Evolutionary conservation across 2,113 vertebrate genomes (phyloP), one percentile per base, ranked within the genome.

Genomic region (Clarias macrocephalus): DNA sequence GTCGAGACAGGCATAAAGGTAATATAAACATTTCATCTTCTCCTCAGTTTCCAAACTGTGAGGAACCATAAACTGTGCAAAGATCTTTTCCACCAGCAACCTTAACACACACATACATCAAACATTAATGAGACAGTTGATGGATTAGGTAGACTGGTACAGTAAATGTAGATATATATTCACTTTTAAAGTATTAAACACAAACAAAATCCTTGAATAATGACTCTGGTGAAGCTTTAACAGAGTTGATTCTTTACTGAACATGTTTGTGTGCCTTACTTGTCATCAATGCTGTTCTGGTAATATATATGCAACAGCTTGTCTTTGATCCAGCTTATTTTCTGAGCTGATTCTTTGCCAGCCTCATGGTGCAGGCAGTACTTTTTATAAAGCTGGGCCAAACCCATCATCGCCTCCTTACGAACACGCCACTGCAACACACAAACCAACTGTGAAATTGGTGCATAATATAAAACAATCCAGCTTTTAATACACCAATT

Each of bases 281-380:
- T 99, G 97, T 99, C 98, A 91, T 99, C 98, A 21, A 99, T 99
- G 96, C 98, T 99, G 94, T 99, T 99, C 94, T 99, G 98, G 93
- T 99, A 99, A 94, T 99, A 99, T 95, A 99, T 99, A 94, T 99
- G 98, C 90, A 99, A 93, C 91, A 99, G 96, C 93, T 99, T 99
- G 94, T 99, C 98, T 94, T 99, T 99, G 95, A 99, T 99, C 98
- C 98, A 99, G 95, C 96, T 99, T 94, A 99, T 98, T 95, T 99
- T 99, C 93, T 95, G 96, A 84, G 97, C 97, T 48, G 96, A 96
- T 92, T 99, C 98, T 90, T 99, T 99, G 88, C 98, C 98, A 56
- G 98, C 98, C 93, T 99, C 98, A 1, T 97, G 97, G 91, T 99
- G 98, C 89, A 99, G 96, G 90, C 98, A 99, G 70, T 99, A 99